Evolutionary conservation across 2,797 vertebrate genomes (phyloP), one percentile per base, ranked within the genome.

Genomic region (Simalia tracyae): DNA sequence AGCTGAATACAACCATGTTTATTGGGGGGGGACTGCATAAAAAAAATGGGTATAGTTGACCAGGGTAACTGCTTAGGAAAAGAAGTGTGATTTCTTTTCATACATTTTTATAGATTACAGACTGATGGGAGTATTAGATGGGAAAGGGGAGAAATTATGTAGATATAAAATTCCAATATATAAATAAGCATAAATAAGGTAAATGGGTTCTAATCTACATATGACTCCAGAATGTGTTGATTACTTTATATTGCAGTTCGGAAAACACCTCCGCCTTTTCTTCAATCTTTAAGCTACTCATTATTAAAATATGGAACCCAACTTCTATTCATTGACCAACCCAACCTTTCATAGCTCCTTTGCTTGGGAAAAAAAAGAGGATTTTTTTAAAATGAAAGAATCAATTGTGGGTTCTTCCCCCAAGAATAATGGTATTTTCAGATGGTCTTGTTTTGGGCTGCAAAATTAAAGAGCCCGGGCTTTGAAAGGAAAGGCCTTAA

Each of bases 401-500:
- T 57, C 11, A 6, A 19, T 15, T 86, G 28, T 57, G 54, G 68
- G 2, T 54, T 36, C 85, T 60, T 46, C 61, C 28, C 61, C 72
- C 9, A 42, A 93, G 95, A 95, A 96, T 93, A 76, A 31, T 96
- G 88, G 24, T 89, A 66, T 96, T 96, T 97, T 95, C 97, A 97
- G 96, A 95, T 92, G 94, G 93, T 96, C 97, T 91, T 63, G 96
- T 97, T 3, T 26, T 97, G 96, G 92, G 22, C 46, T 46, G 36
- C 36, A 50, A 93, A 93, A 95, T 95, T 96, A 96, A 97, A 97
- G 97, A 95, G 94, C 95, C 36, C 3, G 22, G 28, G 72, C 94
- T 95, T 95, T 56, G 6, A 90, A 9, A 94, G 94, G 97, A 96
- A 96, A 96, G 95, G 92, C 96, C 96, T 97, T 98, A 97, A 98